These are phyloP conservation scores for Spodoptera frugiperda DNA, from an alignment of 1,140 invertebrate genomes.

Conservation along the genomic window DNA sequence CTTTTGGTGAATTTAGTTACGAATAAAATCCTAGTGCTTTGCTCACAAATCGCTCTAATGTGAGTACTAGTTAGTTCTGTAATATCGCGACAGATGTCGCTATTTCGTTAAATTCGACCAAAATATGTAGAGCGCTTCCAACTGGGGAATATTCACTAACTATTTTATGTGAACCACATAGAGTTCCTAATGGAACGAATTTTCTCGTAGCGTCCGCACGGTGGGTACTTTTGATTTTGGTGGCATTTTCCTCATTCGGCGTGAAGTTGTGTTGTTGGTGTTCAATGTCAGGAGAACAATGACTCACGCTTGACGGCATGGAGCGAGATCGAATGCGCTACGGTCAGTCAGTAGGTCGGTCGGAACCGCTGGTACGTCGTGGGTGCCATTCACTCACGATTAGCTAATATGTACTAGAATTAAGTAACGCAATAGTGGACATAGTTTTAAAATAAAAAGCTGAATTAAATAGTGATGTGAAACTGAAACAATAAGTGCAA, in stretches of 20 bases:
- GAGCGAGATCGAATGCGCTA: slow-evolving; percentile 43
- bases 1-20: neutral
- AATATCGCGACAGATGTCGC: slow-evolving; percentile 19
- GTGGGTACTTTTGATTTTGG: slow-evolving; percentile 4
- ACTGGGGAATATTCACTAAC: slow-evolving; percentile 27
- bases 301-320: slow-evolving; percentile 32
- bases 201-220: slow-evolving; percentile 24
- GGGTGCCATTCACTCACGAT: slow-evolving; percentile 22
- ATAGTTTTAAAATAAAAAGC: slow-evolving; percentile 43
- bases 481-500: slow-evolving; percentile 33
- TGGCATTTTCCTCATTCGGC: slow-evolving; percentile 13
- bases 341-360: slow-evolving; percentile 46
- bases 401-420: slow-evolving; percentile 38
- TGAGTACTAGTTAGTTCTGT: slow-evolving; percentile 5
- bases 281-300: slow-evolving; percentile 43
- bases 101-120: neutral
- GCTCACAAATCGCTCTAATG: neutral
- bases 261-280: slow-evolving; percentile 35
- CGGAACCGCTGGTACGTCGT: slow-evolving; percentile 20
- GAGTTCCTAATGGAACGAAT: slow-evolving; percentile 17
- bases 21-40: no score
- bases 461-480: slow-evolving; percentile 57
- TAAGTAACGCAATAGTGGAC: slow-evolving; percentile 34
- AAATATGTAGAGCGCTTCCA: neutral
- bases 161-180: slow-evolving; percentile 28